phyloP scores from a whole-genome alignment of 2,113 vertebrate genomes.

The Asarcornis scutulata region DNA sequence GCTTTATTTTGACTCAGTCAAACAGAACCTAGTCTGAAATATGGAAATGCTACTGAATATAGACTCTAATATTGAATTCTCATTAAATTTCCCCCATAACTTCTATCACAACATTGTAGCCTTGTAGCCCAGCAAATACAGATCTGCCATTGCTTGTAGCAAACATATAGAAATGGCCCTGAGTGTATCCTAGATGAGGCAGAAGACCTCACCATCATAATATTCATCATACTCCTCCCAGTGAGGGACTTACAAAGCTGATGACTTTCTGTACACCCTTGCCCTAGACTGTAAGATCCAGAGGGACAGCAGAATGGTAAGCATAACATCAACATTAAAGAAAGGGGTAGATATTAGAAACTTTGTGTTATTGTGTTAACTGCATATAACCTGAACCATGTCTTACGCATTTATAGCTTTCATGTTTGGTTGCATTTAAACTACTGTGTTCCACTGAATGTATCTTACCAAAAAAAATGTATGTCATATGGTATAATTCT shows the following conservation, averaged over 20 bases:
- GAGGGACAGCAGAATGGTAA: not conserved
- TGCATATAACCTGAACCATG: not conserved
- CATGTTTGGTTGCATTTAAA: not conserved
- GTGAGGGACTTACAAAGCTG: not conserved
- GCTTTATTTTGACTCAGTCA: constrained; percentile 4
- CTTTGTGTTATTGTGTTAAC: not conserved
- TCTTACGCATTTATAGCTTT: not conserved
- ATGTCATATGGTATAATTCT: not conserved
- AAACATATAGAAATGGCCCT: not conserved
- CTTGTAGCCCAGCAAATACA: not conserved
- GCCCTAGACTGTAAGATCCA: not conserved
- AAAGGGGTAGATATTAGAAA: not conserved
- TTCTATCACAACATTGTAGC: not conserved
- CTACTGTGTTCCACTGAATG: not conserved
- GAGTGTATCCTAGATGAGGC: not conserved
- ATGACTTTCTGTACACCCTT: not conserved
- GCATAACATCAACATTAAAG: not conserved
- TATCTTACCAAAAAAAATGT: not conserved
- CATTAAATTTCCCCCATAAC: not conserved
- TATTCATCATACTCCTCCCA: not conserved
- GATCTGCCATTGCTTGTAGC: not conserved
- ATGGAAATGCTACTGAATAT: not conserved
- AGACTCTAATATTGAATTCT: not conserved
- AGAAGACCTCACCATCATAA: not conserved
- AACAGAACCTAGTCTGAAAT: not conserved